phyloP scores from a whole-genome alignment of 2,797 vertebrate species.

The Champsocephalus gunnari region DNA sequence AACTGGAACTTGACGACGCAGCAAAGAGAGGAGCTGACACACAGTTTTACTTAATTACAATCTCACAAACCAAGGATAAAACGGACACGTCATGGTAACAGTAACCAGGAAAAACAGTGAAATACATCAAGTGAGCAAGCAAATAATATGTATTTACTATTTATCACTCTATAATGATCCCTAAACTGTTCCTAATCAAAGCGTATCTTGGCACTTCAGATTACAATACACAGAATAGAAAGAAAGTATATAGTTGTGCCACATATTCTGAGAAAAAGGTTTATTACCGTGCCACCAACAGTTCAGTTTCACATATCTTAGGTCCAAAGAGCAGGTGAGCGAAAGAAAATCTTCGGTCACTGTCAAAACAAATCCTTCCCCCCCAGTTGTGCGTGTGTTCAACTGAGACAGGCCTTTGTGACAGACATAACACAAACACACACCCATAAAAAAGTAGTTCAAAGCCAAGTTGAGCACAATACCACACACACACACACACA shows the following conservation, averaged over 20 bases:
- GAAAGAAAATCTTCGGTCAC: slow-evolving; percentile 49
- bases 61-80: slow-evolving; percentile 10
- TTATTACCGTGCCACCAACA: slow-evolving; percentile 60
- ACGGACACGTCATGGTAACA: background rate
- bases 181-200: background rate
- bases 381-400: slow-evolving; percentile 39
- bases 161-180: background rate
- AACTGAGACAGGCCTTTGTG: slow-evolving; percentile 46
- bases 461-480: slow-evolving; percentile 47
- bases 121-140: background rate
- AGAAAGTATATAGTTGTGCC: background rate
- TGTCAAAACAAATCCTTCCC: slow-evolving; percentile 57
- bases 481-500: slow-evolving; percentile 28
- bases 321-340: slow-evolving; percentile 65
- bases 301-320: slow-evolving; percentile 58
- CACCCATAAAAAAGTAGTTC: slow-evolving; percentile 46
- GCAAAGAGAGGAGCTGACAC: slow-evolving; percentile 46
- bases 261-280: background rate
- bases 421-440: slow-evolving; percentile 44
- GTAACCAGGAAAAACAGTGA: background rate
- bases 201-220: background rate
- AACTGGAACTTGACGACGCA: slow-evolving; percentile 65
- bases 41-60: slow-evolving; percentile 26
- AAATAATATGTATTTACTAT: background rate
- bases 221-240: background rate